Evolutionary conservation across 2,888 invertebrate genomes (phyloP).

Genomic region (Eristalinus aeneus): DNA sequence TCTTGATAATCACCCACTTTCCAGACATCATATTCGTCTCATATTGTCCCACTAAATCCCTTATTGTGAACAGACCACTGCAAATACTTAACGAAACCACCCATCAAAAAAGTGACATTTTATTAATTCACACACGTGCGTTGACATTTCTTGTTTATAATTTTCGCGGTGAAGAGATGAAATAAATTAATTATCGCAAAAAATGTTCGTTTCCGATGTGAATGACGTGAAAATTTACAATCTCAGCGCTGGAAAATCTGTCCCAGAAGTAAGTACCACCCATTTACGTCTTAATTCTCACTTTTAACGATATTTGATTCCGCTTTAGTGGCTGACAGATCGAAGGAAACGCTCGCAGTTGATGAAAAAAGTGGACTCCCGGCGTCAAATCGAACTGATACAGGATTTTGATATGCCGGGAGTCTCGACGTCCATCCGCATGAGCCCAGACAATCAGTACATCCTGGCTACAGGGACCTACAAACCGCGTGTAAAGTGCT

Average conservation of each 20-base stretch:
- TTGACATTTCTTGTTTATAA: slow-evolving; percentile 64
- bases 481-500: slow-evolving; percentile 97
- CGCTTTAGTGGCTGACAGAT: slow-evolving; percentile 90
- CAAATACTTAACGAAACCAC: background rate
- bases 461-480: slow-evolving; percentile 96
- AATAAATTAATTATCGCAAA: slow-evolving; percentile 72
- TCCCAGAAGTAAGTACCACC: slow-evolving; percentile 92
- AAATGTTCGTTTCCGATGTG: slow-evolving; percentile 95
- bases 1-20: no score
- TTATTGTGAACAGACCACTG: background rate
- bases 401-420: slow-evolving; percentile 99
- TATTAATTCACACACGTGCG: slow-evolving; percentile 54
- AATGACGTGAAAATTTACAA: slow-evolving; percentile 99
- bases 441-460: slow-evolving; percentile 95
- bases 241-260: slow-evolving; percentile 96
- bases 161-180: slow-evolving; percentile 45
- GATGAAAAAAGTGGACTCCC: slow-evolving; percentile 94
- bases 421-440: slow-evolving; percentile 90
- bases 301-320: background rate
- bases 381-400: slow-evolving; percentile 95
- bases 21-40: no score
- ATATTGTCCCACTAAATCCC: no score
- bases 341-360: slow-evolving; percentile 89
- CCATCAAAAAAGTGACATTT: background rate
- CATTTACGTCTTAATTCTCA: background rate